Percentiles rank a stretch among this genome's conserved stretches.
These are phyloP conservation scores for Hystrix brachyura DNA, from an alignment of 2,113 vertebrate species.

Conservation along the genomic window DNA sequence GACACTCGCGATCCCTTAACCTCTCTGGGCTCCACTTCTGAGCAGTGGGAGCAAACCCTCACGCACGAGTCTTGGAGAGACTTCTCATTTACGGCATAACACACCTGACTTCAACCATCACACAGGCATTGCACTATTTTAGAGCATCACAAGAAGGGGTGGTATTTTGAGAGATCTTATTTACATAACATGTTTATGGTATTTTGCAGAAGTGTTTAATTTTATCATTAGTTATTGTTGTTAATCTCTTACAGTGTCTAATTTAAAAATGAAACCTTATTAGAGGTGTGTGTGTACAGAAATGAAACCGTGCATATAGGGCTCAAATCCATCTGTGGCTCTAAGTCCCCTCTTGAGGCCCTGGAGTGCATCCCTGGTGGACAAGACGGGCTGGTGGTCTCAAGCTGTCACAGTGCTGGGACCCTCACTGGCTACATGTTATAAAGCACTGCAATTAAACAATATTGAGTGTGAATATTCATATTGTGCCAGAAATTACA, in stretches of 20 bases:
- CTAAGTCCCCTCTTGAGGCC: not conserved
- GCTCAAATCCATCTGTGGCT: not conserved
- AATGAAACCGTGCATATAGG: not conserved
- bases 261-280: not conserved
- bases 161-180: not conserved
- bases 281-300: not conserved
- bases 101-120: not conserved
- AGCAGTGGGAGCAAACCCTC: not conserved
- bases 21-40: not conserved
- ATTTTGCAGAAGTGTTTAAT: not conserved
- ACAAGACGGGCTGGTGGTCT: rapidly evolving
- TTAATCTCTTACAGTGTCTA: not conserved
- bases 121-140: not conserved
- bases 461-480: not conserved
- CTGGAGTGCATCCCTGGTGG: not conserved
- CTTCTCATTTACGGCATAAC: too few species aligned
- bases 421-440: not conserved
- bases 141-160: not conserved
- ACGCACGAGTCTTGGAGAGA: not conserved
- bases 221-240: not conserved
- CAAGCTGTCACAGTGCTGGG: not conserved
- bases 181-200: not conserved
- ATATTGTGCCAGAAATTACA: not conserved
- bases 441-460: not conserved
- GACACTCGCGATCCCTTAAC: not conserved